Conservation (phyloP, 2,113 vertebrate species). For the Cardinalis cardinalis region DNA sequence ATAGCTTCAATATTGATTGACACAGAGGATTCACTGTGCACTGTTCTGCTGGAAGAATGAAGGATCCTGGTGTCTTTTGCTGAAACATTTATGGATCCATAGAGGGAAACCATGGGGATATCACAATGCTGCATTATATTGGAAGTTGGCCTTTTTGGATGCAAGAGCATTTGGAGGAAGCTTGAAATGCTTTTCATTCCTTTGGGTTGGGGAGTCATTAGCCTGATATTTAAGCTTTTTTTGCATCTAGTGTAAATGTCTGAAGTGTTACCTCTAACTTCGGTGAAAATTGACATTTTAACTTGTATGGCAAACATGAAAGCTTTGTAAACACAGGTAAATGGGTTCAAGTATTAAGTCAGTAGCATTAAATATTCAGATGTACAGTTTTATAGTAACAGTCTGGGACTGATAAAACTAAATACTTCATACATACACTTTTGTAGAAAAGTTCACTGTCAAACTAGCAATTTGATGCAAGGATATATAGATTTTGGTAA, state of each 20-base stretch:
- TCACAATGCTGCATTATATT: conserved; percentile 37
- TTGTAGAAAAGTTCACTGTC: conserved; percentile 47
- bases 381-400: conserved; percentile 56
- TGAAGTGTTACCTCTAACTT: conserved; percentile 27
- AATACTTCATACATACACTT: conserved; percentile 53
- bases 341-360: conserved; percentile 32
- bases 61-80: background rate
- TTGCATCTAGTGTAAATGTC: background rate
- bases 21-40: conserved; percentile 88
- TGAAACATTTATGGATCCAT: conserved; percentile 30
- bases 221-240: conserved; percentile 3
- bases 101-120: conserved; percentile 36
- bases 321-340: conserved; percentile 52
- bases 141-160: conserved; percentile 12
- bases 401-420: conserved; percentile 51
- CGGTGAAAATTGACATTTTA: conserved; percentile 7
- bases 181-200: conserved; percentile 41
- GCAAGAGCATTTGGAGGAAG: conserved; percentile 16
- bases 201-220: conserved; percentile 30
- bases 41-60: conserved; percentile 85
- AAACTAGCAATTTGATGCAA: conserved; percentile 46
- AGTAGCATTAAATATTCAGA: conserved; percentile 60
- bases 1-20: conserved; percentile 88
- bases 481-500: conserved; percentile 63
- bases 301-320: conserved; percentile 4